Evolutionary conservation across 2,888 invertebrate species (phyloP).

Genomic region (Lasioglossum marginatum): DNA sequence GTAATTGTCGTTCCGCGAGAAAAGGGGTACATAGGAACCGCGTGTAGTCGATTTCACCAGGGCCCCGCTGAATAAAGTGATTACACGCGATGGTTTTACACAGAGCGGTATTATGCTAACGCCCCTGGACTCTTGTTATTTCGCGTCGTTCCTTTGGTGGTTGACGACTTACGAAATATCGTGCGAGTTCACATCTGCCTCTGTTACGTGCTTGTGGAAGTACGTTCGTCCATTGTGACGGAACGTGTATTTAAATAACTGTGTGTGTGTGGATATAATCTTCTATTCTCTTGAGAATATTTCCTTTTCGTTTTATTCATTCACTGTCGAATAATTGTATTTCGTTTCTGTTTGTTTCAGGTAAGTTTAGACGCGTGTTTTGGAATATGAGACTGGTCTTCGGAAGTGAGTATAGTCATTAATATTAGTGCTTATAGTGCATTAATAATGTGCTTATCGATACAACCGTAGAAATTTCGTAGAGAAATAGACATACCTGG

Average conservation of each 20-base stretch:
- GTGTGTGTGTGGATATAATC: too few relatives aligned
- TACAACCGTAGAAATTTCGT: neutral
- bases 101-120: conserved; percentile 40
- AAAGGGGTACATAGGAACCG: conserved; percentile 17
- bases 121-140: conserved; percentile 27
- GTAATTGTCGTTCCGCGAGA: conserved; percentile 38
- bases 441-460: neutral
- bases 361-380: conserved; percentile 55
- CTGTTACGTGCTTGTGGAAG: conserved; percentile 1
- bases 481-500: neutral
- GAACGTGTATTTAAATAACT: conserved; percentile 32
- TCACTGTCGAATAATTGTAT: conserved; percentile 50
- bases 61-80: conserved; percentile 40
- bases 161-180: conserved; percentile 20
- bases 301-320: neutral
- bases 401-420: neutral
- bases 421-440: too few relatives aligned
- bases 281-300: neutral
- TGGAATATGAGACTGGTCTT: neutral
- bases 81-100: conserved; percentile 38
- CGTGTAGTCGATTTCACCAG: conserved; percentile 29
- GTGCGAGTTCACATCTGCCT: conserved; percentile 2
- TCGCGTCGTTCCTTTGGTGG: neutral
- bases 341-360: conserved; percentile 64
- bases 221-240: conserved; percentile 16